phyloP scores from a whole-genome alignment of 2,888 invertebrate species.

The Dynastes maya region DNA sequence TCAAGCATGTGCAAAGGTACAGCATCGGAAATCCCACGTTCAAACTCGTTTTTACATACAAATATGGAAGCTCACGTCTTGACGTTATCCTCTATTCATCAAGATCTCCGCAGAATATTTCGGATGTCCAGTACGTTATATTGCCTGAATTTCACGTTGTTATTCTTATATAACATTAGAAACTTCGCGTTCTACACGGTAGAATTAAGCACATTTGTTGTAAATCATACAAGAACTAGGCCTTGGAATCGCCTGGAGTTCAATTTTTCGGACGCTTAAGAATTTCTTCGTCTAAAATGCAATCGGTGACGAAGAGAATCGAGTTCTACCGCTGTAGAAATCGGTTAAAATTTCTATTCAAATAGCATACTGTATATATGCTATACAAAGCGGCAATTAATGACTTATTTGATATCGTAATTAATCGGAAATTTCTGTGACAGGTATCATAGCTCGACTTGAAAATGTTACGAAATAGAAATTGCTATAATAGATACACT shows the following conservation, averaged over 20 bases:
- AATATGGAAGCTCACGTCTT: constrained; percentile 1
- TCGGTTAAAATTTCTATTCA: constrained; percentile 17
- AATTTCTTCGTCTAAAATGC: constrained; percentile 12
- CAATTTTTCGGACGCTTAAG: background rate
- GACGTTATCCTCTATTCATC: background rate
- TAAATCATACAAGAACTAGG: background rate
- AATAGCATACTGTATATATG: constrained; percentile 10
- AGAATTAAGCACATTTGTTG: constrained; percentile 8
- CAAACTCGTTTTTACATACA: background rate
- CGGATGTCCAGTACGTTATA: background rate
- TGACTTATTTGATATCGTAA: background rate
- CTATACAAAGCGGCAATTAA: background rate
- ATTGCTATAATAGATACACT: background rate
- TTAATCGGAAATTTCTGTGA: background rate
- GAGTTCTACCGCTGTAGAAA: background rate
- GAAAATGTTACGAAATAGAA: constrained; percentile 1
- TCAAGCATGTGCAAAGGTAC: background rate
- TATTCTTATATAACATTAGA: constrained; percentile 10
- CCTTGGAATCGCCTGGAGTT: background rate
- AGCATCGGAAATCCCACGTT: constrained; percentile 1
- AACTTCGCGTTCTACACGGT: background rate
- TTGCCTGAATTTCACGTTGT: background rate
- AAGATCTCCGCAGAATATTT: background rate
- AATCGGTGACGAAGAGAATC: background rate
- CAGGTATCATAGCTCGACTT: background rate